Conservation (phyloP, 2,113 vertebrate genomes). For the Dasyornis broadbenti region DNA sequence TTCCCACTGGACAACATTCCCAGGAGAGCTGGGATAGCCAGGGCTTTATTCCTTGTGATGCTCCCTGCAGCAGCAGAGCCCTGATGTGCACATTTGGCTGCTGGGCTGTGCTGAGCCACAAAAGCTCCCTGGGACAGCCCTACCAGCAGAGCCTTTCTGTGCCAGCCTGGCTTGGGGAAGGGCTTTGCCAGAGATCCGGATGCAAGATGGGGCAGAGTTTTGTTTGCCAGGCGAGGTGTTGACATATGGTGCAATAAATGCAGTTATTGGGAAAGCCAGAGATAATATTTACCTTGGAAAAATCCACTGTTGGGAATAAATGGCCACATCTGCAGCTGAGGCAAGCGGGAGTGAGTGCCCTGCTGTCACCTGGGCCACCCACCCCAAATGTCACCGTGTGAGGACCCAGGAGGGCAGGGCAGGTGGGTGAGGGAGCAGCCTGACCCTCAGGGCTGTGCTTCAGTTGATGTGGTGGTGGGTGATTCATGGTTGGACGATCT, state of each 20-base stretch:
- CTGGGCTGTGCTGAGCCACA: not conserved
- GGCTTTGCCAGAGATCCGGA: not conserved
- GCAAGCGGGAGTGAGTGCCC: not conserved
- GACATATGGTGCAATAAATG: not conserved
- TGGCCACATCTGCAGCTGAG: not conserved
- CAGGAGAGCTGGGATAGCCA: not conserved
- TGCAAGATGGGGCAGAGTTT: not conserved
- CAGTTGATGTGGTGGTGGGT: not conserved
- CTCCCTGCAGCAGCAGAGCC: not conserved
- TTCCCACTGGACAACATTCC: not conserved
- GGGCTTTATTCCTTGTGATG: not conserved
- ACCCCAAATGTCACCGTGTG: not conserved
- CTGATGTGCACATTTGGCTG: not conserved
- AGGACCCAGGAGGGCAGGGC: not conserved
- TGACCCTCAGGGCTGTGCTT: not conserved
- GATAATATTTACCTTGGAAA: conserved; percentile 22
- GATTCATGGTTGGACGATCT: not conserved
- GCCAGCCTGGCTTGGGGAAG: not conserved
- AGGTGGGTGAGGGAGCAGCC: not conserved
- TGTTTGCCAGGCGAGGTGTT: not conserved
- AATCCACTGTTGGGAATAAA: not conserved
- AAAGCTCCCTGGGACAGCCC: not conserved
- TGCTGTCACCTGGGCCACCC: not conserved
- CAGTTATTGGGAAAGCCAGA: not conserved
- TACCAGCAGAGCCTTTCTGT: not conserved